Evolutionary conservation across 1,140 invertebrate species (phyloP), one percentile per base, ranked within the genome.

Genomic region (Phymorhynchus buccinoides): DNA sequence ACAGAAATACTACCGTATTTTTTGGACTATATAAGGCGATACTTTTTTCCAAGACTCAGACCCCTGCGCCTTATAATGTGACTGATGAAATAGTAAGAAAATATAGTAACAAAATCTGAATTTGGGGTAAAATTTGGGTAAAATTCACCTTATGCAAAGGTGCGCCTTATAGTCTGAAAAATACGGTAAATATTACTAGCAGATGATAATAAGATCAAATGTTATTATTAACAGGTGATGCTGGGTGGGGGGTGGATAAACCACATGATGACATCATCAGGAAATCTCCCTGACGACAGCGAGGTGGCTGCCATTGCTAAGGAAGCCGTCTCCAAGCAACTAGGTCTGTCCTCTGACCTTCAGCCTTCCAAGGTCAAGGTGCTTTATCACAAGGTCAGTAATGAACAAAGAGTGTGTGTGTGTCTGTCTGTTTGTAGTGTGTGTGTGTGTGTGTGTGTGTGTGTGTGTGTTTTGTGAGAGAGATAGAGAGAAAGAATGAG

Each of bases 191-290:
- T n/a, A n/a, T n/a, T n/a, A n/a, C n/a, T n/a, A n/a, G n/a, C n/a
- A n/a, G n/a, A n/a, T n/a, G n/a, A n/a, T n/a, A n/a, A n/a, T n/a
- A n/a, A n/a, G n/a, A n/a, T n/a, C n/a, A n/a, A n/a, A n/a, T n/a
- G n/a, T n/a, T n/a, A n/a, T n/a, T n/a, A n/a, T n/a, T n/a, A n/a
- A n/a, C 84, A 93, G 86, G 96, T 97, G 0, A 99, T 99, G 97
- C 96, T 98, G 95, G 98, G 97, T 75, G 97, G 97, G 6, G 95
- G 95, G 84, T 98, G 97, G 97, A 98, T 96, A 91, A 92, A 97
- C 85, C 94, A 97, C 89, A 95, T 96, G 86, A 97, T 97, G 92
- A 96, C 96, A n/a, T n/a, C n/a, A n/a, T n/a, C n/a, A n/a, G n/a
- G n/a, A n/a, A n/a, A n/a, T n/a, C n/a, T n/a, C n/a, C n/a, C n/a